Evolutionary conservation across 2,113 vertebrate genomes (phyloP).

Genomic region (Lagopus muta): DNA sequence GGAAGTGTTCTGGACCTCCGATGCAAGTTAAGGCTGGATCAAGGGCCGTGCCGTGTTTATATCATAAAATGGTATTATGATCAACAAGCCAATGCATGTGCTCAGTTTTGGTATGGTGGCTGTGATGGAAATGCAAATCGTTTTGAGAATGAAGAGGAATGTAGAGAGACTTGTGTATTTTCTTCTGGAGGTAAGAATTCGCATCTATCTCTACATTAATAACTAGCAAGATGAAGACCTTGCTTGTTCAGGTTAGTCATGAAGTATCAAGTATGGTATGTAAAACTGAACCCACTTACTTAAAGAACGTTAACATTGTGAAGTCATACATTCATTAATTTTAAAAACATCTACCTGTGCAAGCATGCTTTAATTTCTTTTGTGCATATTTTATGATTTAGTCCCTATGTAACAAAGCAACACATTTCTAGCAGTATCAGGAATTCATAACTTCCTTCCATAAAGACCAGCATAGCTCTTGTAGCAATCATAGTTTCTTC

Average conservation of each 20-base stretch:
- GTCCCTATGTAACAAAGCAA: neutral
- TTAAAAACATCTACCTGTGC: neutral
- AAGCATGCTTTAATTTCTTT: neutral
- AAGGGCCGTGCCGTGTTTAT: slow-evolving; percentile 84
- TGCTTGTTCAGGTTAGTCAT: neutral
- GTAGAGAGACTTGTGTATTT: slow-evolving; percentile 81
- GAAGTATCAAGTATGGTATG: neutral
- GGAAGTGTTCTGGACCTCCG: slow-evolving; percentile 58
- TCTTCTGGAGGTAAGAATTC: slow-evolving; percentile 66
- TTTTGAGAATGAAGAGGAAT: slow-evolving; percentile 83
- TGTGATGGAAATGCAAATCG: slow-evolving; percentile 87
- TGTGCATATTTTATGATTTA: neutral
- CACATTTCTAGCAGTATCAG: neutral
- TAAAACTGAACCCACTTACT: neutral
- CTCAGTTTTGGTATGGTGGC: slow-evolving; percentile 90
- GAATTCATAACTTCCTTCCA: neutral
- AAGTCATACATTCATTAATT: neutral
- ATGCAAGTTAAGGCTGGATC: slow-evolving; percentile 78
- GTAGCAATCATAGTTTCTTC: neutral
- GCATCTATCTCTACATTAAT: neutral
- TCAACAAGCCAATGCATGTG: slow-evolving; percentile 86
- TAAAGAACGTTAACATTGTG: too few relatives aligned
- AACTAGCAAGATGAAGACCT: neutral
- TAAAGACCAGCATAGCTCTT: neutral
- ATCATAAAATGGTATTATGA: slow-evolving; percentile 86